Conservation (phyloP, 2,888 invertebrate species). For the Cremastobaeus sp. region DNA sequence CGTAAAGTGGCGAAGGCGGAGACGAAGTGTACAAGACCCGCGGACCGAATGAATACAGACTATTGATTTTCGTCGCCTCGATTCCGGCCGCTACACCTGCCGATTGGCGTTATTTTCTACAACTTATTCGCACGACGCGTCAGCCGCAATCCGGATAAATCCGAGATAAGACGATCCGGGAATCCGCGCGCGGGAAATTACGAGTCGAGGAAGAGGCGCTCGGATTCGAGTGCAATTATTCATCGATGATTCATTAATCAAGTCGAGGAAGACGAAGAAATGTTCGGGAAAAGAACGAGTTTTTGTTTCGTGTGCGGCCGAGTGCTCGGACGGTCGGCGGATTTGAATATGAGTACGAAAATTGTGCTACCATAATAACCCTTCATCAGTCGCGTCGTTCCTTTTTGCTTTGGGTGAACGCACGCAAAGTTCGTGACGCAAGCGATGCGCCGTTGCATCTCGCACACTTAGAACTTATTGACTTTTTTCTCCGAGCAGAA, state of each 20-base stretch:
- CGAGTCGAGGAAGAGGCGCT: too few species aligned
- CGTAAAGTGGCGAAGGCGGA: slow-evolving; percentile 13
- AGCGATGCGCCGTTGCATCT: slow-evolving; percentile 34
- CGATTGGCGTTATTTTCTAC: slow-evolving; percentile 6
- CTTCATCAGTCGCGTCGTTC: slow-evolving; percentile 22
- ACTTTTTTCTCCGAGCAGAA: slow-evolving; percentile 27
- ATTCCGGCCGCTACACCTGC: slow-evolving; percentile 27
- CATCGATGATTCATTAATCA: too few species aligned
- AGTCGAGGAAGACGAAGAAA: too few species aligned
- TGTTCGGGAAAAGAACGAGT: too few species aligned
- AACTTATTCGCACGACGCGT: slow-evolving; percentile 11
- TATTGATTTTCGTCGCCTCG: slow-evolving; percentile 33
- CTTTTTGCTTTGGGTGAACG: slow-evolving; percentile 39
- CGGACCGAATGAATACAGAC: slow-evolving; percentile 21
- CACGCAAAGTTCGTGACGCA: slow-evolving; percentile 50
- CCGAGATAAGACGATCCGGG: not conserved
- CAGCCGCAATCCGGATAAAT: not conserved
- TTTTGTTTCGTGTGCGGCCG: not conserved
- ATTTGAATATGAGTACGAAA: slow-evolving; percentile 2
- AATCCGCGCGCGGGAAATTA: too few species aligned
- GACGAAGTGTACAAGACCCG: slow-evolving; percentile 15
- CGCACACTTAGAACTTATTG: slow-evolving; percentile 33
- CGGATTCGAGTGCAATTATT: too few species aligned
- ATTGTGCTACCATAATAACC: slow-evolving; percentile 37
- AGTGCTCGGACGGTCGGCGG: not conserved